These are phyloP conservation scores for Drosophila ogumai DNA, from an alignment of 1,140 invertebrate genomes.

Conservation along the genomic window DNA sequence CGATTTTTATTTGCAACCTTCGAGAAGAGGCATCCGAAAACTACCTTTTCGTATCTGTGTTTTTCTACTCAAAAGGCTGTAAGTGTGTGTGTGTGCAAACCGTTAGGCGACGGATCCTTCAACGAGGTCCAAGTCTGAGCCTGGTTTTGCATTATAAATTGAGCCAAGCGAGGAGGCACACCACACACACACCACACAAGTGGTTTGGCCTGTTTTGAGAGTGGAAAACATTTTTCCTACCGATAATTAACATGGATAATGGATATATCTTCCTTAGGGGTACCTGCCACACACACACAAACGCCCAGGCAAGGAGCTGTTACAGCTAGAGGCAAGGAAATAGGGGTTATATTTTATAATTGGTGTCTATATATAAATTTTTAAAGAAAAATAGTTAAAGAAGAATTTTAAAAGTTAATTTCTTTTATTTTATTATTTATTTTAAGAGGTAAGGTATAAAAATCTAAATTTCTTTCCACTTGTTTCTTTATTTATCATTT, in stretches of 20 bases:
- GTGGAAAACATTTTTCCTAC: conserved; percentile 38
- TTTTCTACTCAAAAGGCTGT: conserved; percentile 2
- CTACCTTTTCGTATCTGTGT: conserved; percentile 53
- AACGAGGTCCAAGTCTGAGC: conserved; percentile 20
- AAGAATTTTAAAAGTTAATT: neutral
- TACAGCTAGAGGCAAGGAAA: conserved; percentile 2
- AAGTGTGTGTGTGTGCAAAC: conserved; percentile 36
- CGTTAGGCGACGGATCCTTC: conserved; percentile 68
- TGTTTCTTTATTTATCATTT: neutral
- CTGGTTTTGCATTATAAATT: conserved; percentile 57
- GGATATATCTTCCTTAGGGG: conserved; percentile 56
- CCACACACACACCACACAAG: conserved; percentile 37
- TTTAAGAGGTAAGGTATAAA: neutral
- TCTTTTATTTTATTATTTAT: neutral
- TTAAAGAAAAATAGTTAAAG: neutral
- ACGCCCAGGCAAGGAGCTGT: neutral
- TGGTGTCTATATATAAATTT: neutral
- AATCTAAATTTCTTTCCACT: neutral
- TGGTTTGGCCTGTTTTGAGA: conserved; percentile 58
- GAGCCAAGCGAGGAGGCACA: conserved; percentile 24
- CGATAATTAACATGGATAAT: conserved; percentile 55
- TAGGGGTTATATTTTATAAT: neutral
- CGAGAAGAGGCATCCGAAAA: conserved; percentile 55
- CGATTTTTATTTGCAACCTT: conserved; percentile 68
- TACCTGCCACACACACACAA: conserved; percentile 54